These are phyloP conservation scores for Tiliacea citrago DNA, from an alignment of 2,888 invertebrate genomes.

Conservation along the genomic window DNA sequence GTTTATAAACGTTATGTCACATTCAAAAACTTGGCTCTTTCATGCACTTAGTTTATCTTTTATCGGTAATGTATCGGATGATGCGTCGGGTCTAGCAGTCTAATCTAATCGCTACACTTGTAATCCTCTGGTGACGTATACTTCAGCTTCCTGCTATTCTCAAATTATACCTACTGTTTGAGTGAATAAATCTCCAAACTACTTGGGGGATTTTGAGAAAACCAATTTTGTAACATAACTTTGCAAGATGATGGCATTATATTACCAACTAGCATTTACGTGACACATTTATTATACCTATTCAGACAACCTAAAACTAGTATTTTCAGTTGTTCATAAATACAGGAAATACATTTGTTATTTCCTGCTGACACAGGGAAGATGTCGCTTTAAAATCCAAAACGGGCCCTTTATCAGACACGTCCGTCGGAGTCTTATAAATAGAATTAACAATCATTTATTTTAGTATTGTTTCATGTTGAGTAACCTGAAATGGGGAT, in stretches of 20 bases:
- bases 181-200: constrained; percentile 6
- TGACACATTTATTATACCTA: constrained; percentile 8
- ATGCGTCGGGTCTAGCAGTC: constrained; percentile 28
- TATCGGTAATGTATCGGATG: constrained; percentile 38
- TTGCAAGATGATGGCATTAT: constrained; percentile 1
- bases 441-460: constrained; percentile 28
- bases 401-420: constrained; percentile 15
- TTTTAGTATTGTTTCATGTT: constrained; percentile 14
- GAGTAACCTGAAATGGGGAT: neutral
- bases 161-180: constrained; percentile 7
- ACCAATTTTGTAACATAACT: neutral
- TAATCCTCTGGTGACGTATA: constrained; percentile 56
- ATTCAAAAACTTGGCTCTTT: constrained; percentile 7
- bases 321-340: constrained; percentile 41
- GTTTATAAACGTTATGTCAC: constrained; percentile 8
- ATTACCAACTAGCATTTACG: neutral
- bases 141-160: constrained; percentile 32
- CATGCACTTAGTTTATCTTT: constrained; percentile 37
- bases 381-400: constrained; percentile 39
- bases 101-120: constrained; percentile 55
- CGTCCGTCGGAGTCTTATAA: constrained; percentile 8
- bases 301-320: constrained; percentile 32
- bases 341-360: constrained; percentile 46
- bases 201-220: neutral
- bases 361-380: constrained; percentile 53